Evolutionary conservation across 2,797 vertebrate genomes (phyloP), one percentile per base, ranked within the genome.

Genomic region (Emydoidea blandingii): DNA sequence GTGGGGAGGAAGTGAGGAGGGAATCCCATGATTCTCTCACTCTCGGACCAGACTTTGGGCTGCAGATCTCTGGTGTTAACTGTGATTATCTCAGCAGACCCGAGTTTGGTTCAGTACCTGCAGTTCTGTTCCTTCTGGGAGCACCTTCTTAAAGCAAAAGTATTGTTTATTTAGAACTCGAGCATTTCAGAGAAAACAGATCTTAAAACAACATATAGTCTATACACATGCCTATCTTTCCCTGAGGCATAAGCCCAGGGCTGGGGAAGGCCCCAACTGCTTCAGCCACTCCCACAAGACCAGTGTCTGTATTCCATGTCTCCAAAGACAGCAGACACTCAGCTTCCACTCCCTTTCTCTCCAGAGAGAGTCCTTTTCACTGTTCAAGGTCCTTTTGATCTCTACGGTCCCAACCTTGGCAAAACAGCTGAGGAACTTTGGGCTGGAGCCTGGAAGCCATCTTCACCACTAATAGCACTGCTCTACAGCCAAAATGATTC

Each of bases 1-100:
- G 65, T 23, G n/a, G 23, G 41, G 23, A 76, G 72, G 41, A 76
- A 76, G 21, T 8, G 59, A 31, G 31, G 11, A 41, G 37, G 9
- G 37, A 72, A 72, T 25, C 68, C n/a, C 68, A 37, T 34, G 19
- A 72, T 72, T 41, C 65, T n/a, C 34, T 10, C n/a, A 68, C 95
- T 96, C 89, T 96, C 82, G 87, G 84, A 85, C 74, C 86, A 87
- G 85, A 68, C 91, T 68, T 93, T 56, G 52, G 29, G 79, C 87
- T 92, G 76, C 92, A 85, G 59, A 86, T 86, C 82, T 81, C 94
- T 94, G 93, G 44, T 49, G 44, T 29, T 14, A 49, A 31, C 74
- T 49, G 25, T 72, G 37, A 41, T 41, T 25, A 72, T 6, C 21
- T 72, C 68, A 72, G 68, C 25, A 90, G 52, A 91, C 82, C 83